Conservation (phyloP, 2,797 vertebrate species). For the Falco cherrug region DNA sequence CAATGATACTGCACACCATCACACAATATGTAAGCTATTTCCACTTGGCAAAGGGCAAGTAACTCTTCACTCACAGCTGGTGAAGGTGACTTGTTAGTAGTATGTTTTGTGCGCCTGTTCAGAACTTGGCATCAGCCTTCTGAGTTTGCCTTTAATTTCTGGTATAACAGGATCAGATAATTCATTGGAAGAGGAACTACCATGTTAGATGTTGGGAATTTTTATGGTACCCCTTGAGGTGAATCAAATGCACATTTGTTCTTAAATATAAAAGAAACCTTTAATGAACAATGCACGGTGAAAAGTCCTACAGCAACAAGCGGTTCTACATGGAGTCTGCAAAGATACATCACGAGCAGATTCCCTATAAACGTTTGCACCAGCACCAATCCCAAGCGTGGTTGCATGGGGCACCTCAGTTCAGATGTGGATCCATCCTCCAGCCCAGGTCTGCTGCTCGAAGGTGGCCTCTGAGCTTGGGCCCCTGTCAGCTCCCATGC, state of each 20-base stretch:
- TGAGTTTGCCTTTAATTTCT: not conserved
- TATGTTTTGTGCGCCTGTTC: not conserved
- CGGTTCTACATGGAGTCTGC: not conserved
- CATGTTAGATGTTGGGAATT: not conserved
- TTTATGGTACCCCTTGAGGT: not conserved
- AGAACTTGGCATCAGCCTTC: not conserved
- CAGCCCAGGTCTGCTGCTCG: not conserved
- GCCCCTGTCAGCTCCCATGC: not conserved
- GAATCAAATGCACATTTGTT: not conserved
- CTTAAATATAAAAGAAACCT: not conserved
- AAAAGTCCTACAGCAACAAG: not conserved
- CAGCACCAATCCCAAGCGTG: rapidly evolving
- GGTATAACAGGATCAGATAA: not conserved
- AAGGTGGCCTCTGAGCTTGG: not conserved
- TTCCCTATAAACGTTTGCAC: rapidly evolving
- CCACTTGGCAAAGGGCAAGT: not conserved
- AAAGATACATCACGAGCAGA: not conserved
- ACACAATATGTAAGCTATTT: rapidly evolving
- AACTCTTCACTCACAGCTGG: not conserved
- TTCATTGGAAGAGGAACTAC: not conserved
- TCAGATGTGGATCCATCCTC: not conserved
- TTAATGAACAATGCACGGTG: not conserved
- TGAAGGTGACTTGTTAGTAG: not conserved
- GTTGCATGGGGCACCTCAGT: not conserved
- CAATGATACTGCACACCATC: not conserved